Conservation (phyloP, 2,113 vertebrate species). For the Oceanodroma tethys region DNA sequence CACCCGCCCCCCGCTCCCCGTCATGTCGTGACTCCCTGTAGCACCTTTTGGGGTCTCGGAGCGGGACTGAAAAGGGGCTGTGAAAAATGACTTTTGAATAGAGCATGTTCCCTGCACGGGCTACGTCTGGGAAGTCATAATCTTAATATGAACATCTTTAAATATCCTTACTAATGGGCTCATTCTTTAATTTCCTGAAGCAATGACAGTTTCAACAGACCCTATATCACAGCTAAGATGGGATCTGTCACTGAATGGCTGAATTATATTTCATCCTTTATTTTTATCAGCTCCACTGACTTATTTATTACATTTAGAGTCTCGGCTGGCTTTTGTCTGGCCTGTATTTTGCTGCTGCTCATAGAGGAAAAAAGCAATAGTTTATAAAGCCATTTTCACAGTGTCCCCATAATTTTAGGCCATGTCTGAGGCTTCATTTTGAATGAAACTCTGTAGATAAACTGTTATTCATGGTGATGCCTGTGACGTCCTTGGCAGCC, state of each 20-base stretch:
- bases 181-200: slow-evolving; percentile 69
- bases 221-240: slow-evolving; percentile 45
- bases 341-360: not conserved
- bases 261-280: slow-evolving; percentile 67
- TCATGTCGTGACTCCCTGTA: accelerated
- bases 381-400: slow-evolving; percentile 59
- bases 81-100: not conserved
- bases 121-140: slow-evolving; percentile 21
- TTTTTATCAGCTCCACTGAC: slow-evolving; percentile 53
- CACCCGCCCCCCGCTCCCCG: accelerated
- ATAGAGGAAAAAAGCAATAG: slow-evolving; percentile 10
- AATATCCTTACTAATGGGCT: slow-evolving; percentile 60
- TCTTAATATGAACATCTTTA: slow-evolving; percentile 52
- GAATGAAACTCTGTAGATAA: slow-evolving; percentile 48
- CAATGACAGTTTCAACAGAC: slow-evolving; percentile 55
- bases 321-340: slow-evolving; percentile 30
- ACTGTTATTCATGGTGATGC: slow-evolving; percentile 48
- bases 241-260: slow-evolving; percentile 45
- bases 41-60: not conserved
- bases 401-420: slow-evolving; percentile 41
- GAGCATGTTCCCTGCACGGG: not conserved
- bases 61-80: not conserved
- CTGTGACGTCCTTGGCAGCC: slow-evolving; percentile 49
- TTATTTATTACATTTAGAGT: slow-evolving; percentile 47
- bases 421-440: slow-evolving; percentile 42